phyloP scores from a whole-genome alignment of 2,888 invertebrate genomes.

The Polylopha cassiicola region DNA sequence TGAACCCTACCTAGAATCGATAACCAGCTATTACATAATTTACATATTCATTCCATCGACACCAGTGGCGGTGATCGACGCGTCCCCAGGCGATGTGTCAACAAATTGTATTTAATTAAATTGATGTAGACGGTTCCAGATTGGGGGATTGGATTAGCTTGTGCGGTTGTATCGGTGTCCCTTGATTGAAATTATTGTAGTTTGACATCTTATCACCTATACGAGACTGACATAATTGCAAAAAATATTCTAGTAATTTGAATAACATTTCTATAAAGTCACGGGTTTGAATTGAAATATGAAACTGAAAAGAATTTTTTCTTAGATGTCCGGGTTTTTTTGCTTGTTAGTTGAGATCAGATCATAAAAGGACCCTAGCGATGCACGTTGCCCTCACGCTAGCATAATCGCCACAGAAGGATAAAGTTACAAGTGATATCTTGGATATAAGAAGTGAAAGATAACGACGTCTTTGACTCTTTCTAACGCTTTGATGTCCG shows the following conservation, averaged over 20 bases:
- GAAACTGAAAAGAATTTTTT: too few relatives aligned
- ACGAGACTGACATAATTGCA: too few relatives aligned
- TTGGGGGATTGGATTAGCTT: slow-evolving; percentile 20
- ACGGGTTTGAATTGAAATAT: too few relatives aligned
- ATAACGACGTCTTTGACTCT: slow-evolving; percentile 42
- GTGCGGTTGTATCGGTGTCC: too few relatives aligned
- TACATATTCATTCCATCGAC: slow-evolving; percentile 13
- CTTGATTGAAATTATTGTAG: too few relatives aligned
- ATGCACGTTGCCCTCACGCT: too few relatives aligned
- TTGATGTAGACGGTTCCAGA: slow-evolving; percentile 20
- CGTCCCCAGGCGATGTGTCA: slow-evolving; percentile 17
- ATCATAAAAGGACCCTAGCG: too few relatives aligned
- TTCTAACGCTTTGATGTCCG: slow-evolving; percentile 36
- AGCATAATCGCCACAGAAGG: slow-evolving; percentile 14
- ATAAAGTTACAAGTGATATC: slow-evolving; percentile 27
- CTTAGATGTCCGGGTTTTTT: slow-evolving; percentile 5
- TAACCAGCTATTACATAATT: slow-evolving; percentile 19
- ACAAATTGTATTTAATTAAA: slow-evolving; percentile 23
- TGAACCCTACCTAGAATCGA: slow-evolving; percentile 10
- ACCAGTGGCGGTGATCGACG: slow-evolving; percentile 16
- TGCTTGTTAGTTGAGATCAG: slow-evolving; percentile 6
- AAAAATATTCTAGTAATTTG: too few relatives aligned
- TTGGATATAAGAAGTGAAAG: slow-evolving; percentile 40
- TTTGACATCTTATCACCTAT: too few relatives aligned
- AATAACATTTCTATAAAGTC: too few relatives aligned